phyloP scores from a whole-genome alignment of 2,797 vertebrate species.

The Fistularia tabacaria region DNA sequence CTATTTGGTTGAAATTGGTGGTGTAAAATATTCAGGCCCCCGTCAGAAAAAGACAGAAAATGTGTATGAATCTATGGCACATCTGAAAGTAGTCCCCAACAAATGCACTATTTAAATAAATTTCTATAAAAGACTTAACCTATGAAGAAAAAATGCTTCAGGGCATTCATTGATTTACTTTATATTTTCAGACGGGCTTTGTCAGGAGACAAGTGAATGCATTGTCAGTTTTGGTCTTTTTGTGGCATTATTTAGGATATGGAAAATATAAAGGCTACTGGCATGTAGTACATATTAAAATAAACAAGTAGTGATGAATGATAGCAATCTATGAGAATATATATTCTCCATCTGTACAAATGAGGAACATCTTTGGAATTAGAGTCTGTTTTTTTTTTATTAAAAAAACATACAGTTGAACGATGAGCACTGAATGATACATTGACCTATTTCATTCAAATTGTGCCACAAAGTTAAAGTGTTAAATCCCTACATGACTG shows the following conservation, averaged over 20 bases:
- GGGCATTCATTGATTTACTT: no score
- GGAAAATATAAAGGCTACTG: no score
- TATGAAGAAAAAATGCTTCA: not conserved
- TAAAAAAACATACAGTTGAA: no score
- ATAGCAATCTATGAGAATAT: constrained; percentile 17
- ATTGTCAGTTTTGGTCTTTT: constrained; percentile 11
- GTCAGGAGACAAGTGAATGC: not conserved
- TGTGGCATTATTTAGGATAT: not conserved
- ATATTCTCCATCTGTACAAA: no score
- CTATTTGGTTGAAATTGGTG: not conserved
- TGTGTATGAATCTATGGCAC: not conserved
- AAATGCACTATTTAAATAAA: constrained; percentile 20
- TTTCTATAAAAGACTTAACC: not conserved
- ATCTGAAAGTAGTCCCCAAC: constrained; percentile 19
- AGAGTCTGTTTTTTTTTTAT: no score
- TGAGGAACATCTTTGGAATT: no score
- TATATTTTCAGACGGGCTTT: no score
- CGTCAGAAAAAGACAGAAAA: no score
- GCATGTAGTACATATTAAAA: not conserved
- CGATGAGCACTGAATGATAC: not conserved
- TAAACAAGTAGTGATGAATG: not conserved
- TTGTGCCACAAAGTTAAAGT: not conserved
- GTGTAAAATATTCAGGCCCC: not conserved
- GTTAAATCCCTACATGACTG: constrained; percentile 3
- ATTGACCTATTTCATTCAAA: not conserved